Evolutionary conservation across 1,140 invertebrate genomes (phyloP).

Genomic region (Drosophila elegans): DNA sequence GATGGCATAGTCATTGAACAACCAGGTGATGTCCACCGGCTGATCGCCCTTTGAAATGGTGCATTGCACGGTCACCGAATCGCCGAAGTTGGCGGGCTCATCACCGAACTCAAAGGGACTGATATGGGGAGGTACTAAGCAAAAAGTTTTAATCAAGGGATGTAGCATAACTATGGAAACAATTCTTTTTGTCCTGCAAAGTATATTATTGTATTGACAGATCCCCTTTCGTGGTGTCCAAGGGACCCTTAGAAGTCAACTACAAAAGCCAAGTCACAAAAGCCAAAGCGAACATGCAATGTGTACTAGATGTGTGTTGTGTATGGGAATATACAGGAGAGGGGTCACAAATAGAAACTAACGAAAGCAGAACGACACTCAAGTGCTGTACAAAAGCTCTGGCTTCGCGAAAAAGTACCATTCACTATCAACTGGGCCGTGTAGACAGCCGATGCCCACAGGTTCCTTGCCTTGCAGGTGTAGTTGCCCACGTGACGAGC

Average conservation of each 20-base stretch:
- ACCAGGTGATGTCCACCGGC: constrained; percentile 89
- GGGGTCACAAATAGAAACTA: constrained; percentile 34
- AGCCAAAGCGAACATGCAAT: constrained; percentile 64
- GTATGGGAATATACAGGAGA: constrained; percentile 21
- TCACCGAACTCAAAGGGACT: constrained; percentile 89
- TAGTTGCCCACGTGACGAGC: constrained; percentile 88
- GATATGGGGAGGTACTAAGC: constrained; percentile 88
- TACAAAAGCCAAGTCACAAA: constrained; percentile 53
- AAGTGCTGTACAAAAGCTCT: constrained; percentile 55
- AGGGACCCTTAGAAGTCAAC: neutral
- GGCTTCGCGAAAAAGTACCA: constrained; percentile 58
- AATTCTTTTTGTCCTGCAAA: neutral
- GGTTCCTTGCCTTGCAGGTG: constrained; percentile 89
- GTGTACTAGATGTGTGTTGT: constrained; percentile 55
- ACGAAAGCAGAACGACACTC: constrained; percentile 39
- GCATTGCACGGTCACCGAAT: constrained; percentile 89
- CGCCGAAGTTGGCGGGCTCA: constrained; percentile 89
- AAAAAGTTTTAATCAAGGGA: neutral
- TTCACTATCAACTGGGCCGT: constrained; percentile 77
- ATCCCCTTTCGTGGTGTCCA: neutral
- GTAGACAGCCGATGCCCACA: constrained; percentile 86
- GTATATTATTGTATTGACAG: no score
- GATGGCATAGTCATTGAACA: constrained; percentile 88
- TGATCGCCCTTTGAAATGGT: constrained; percentile 90
- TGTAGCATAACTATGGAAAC: neutral